Base-by-base conservation (phyloP, 2,113 vertebrate species). In the Mandrillus leucophaeus region DNA sequence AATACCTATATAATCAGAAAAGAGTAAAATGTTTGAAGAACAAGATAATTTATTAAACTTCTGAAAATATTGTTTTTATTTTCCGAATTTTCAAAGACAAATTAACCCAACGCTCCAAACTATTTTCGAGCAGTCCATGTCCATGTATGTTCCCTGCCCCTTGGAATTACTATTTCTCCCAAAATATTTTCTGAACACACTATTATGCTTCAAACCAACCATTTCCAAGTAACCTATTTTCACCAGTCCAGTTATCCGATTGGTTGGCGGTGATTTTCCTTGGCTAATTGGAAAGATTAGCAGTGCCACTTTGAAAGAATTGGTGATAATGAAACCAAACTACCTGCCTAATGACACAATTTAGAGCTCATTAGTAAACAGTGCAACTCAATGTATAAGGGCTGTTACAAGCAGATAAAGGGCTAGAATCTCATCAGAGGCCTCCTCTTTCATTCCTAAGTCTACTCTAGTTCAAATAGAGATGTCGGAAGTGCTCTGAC, bases 321-420 rank as follows among this genome's bases (percentile, higher is more conserved):
- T 90, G 70, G 89, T 23, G 35, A 45, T 82, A 94, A 97, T 94
- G 16, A 4, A 91, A 93, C 68, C 78, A 90, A 95, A 88, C 73
- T 82, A 38, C 43, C 57, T 23, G 93, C 68, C 88, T 86, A 96
- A 90, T 80, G 92, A 84, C 72, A 93, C 35, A 87, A 95, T 96
- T 97, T 84, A 92, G 68, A 75, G 50, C 72, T 81, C 61, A 95
- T 93, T 96, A 93, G 5, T 52, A 79, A 18, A 35, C 45, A 3
- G 20, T 17, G 4, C 17, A 45, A 52, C 16, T 92, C 70, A 55
- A 45, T 32, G 78, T 96, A 70, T 1, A 61, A 85, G 32, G 59
- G 57, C 75, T 73, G 8, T 82, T 95, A 75, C 32, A 61, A 23
- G 64, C 81, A 96, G 50, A 89, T 30, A 22, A 40, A 96, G 27